Evolutionary conservation across 2,888 invertebrate species (phyloP).

Genomic region (Liodrosophila aerea): DNA sequence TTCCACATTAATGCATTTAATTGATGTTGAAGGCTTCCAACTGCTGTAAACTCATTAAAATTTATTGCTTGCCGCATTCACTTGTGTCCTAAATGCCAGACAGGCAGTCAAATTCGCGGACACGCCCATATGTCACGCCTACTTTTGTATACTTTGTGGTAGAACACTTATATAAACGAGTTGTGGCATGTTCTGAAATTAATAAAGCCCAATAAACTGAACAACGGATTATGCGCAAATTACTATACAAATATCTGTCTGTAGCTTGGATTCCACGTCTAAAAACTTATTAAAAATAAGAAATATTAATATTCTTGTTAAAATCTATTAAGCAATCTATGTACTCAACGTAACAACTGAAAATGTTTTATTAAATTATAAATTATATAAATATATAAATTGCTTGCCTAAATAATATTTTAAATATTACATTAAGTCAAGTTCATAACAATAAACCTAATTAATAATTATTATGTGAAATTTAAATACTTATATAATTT

Average conservation of each 20-base stretch:
- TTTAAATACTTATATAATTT: no score
- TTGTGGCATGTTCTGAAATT: conserved; percentile 44
- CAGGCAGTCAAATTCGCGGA: not conserved
- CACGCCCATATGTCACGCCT: conserved; percentile 11
- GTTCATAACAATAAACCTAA: no score
- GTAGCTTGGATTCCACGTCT: no score
- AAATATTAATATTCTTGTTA: no score
- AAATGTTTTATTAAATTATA: no score
- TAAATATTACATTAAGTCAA: no score
- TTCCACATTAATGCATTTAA: conserved; percentile 40
- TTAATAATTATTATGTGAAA: no score
- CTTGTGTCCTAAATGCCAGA: not conserved
- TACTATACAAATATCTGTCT: no score
- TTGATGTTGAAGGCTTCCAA: conserved; percentile 38
- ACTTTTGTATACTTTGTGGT: conserved; percentile 6
- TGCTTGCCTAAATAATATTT: no score
- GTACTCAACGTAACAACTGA: no score
- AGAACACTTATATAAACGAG: conserved; percentile 3
- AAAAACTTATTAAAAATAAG: conserved; percentile 60
- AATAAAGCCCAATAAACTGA: conserved; percentile 57
- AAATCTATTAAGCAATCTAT: conserved; percentile 77
- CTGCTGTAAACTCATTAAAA: conserved; percentile 32
- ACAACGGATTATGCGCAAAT: no score
- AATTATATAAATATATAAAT: no score
- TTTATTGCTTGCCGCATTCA: conserved; percentile 25